These are phyloP conservation scores for Pterostichus madidus DNA, from an alignment of 2,888 invertebrate species.

Conservation along the genomic window DNA sequence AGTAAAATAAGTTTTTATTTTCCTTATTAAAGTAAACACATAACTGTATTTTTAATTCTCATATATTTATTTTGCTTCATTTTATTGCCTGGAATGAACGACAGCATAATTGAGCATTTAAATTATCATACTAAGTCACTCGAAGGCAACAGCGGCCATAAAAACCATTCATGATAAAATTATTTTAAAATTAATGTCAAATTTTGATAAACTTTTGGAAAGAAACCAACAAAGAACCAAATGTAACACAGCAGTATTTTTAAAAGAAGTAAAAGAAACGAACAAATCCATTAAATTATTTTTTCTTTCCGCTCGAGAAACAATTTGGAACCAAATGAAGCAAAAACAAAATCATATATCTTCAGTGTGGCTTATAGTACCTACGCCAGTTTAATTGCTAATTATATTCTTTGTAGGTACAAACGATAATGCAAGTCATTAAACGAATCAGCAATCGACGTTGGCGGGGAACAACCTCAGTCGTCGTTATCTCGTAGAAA, in stretches of 20 bases:
- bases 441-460: slow-evolving; percentile 49
- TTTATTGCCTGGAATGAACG: slow-evolving; percentile 14
- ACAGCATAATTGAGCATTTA: slow-evolving; percentile 33
- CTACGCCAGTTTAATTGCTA: slow-evolving; percentile 56
- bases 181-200: too few species aligned
- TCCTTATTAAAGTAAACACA: slow-evolving; percentile 35
- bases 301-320: slow-evolving; percentile 49
- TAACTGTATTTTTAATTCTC: slow-evolving; percentile 47
- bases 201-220: too few species aligned
- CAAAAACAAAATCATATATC: slow-evolving; percentile 55
- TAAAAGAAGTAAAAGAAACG: too few species aligned
- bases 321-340: slow-evolving; percentile 45
- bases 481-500: slow-evolving; percentile 44
- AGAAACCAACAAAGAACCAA: too few species aligned
- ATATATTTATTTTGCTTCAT: slow-evolving; percentile 41
- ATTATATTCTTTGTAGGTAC: slow-evolving; percentile 62
- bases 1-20: slow-evolving; percentile 31
- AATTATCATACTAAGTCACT: slow-evolving; percentile 39
- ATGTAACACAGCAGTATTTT: too few species aligned
- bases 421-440: slow-evolving; percentile 60
- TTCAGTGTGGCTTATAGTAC: slow-evolving; percentile 49
- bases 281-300: slow-evolving; percentile 5
- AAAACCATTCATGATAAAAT: neutral
- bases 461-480: slow-evolving; percentile 30
- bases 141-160: neutral